phyloP scores from a whole-genome alignment of 2,797 vertebrate genomes.

The Hippocampus kuda region DNA sequence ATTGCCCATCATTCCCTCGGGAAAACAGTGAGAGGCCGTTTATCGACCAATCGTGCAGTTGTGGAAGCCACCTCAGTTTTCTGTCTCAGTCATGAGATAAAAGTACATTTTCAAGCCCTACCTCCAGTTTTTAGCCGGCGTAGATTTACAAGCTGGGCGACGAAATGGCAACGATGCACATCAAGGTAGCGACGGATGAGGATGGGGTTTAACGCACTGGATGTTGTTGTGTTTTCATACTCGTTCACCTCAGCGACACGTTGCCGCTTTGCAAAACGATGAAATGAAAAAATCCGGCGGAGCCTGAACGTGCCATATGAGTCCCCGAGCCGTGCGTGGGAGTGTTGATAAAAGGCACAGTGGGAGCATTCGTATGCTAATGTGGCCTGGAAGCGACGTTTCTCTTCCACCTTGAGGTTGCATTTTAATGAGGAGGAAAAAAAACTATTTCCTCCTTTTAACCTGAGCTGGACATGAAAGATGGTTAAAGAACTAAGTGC shows the following conservation, averaged over 20 bases:
- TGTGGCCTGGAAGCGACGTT: constrained; percentile 28
- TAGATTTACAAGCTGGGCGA: constrained; percentile 36
- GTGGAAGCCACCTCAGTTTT: constrained; percentile 8
- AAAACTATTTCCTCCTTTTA: constrained; percentile 18
- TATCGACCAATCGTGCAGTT: constrained; percentile 25
- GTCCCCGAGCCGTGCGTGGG: constrained; percentile 5
- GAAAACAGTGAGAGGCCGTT: constrained; percentile 31
- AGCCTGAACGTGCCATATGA: constrained; percentile 16
- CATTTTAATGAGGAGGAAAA: constrained; percentile 44
- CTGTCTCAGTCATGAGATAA: constrained; percentile 44
- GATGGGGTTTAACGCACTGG: constrained; percentile 12
- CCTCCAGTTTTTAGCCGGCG: constrained; percentile 20
- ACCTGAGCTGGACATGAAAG: constrained; percentile 9
- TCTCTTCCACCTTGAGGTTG: constrained; percentile 36
- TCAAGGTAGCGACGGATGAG: constrained; percentile 29
- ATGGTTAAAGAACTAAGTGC: background rate
- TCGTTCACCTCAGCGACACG: constrained; percentile 13
- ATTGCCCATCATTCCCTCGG: constrained; percentile 33
- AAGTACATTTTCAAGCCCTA: constrained; percentile 11
- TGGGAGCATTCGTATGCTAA: constrained; percentile 31
- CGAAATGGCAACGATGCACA: constrained; percentile 10
- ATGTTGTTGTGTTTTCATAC: background rate
- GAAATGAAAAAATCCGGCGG: constrained; percentile 9
- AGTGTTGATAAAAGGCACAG: constrained; percentile 21
- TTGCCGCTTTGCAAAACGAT: constrained; percentile 10